Evolutionary conservation across 1,140 invertebrate genomes (phyloP).

Genomic region (Camponotus floridanus): DNA sequence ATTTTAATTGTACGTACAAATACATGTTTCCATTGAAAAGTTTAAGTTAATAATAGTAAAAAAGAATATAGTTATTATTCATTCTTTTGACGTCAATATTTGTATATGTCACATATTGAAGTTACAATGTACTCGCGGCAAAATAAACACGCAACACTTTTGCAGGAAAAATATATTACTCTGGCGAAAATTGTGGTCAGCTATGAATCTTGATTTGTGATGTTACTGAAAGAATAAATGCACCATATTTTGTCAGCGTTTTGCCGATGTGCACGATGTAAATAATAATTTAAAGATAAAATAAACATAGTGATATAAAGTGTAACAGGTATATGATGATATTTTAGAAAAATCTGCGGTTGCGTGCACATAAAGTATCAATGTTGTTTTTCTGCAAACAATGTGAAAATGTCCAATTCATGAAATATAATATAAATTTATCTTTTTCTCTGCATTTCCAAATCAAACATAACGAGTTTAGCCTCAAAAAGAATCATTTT

Average conservation of each 20-base stretch:
- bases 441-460: neutral
- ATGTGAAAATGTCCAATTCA: neutral
- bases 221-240: slow-evolving; percentile 26
- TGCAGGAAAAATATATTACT: slow-evolving; percentile 21
- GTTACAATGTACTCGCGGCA: slow-evolving; percentile 37
- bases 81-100: neutral
- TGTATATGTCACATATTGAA: neutral
- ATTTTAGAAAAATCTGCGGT: slow-evolving; percentile 29
- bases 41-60: neutral
- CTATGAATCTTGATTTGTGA: slow-evolving; percentile 50
- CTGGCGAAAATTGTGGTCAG: slow-evolving; percentile 13
- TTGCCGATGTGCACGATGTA: neutral
- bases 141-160: slow-evolving; percentile 11
- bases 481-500: neutral
- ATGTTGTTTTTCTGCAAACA: slow-evolving; percentile 5
- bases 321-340: neutral
- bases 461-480: neutral
- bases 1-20: neutral
- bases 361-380: slow-evolving; percentile 23
- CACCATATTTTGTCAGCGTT: slow-evolving; percentile 25
- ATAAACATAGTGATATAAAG: slow-evolving; percentile 19
- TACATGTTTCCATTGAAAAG: slow-evolving; percentile 1
- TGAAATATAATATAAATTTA: slow-evolving; percentile 31
- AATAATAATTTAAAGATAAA: slow-evolving; percentile 37
- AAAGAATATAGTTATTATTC: neutral